Base-by-base conservation (phyloP, 1,140 invertebrate species). In the Amphibalanus amphitrite region DNA sequence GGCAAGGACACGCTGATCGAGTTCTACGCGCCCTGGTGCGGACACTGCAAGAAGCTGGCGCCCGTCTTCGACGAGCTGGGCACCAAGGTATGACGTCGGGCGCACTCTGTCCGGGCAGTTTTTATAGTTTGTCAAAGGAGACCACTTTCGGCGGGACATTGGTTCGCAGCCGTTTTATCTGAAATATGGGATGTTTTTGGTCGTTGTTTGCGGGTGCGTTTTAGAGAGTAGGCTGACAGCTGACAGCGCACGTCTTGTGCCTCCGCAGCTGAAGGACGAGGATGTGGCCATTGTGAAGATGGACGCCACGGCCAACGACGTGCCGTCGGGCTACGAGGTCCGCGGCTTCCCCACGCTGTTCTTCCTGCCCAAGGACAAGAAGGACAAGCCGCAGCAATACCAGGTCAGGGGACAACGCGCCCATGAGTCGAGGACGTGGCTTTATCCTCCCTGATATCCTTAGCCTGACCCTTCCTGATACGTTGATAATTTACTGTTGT, bases 11-110 rank as follows among this genome's bases (percentile, higher is more conserved):
- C 92, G 6, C 83, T 99, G 8, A 88, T 99, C 75, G 95, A 98
- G 81, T 98, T 98, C 82, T 98, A 98, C 82, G 95, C 95, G 40
- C 95, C 95, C 0, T 98, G 95, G 95, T 99, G 97, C 81, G 96
- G 96, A 74, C 97, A 99, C 78, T 99, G 97, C 83, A 97, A 97
- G 82, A 93, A 92, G 80, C 83, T 99, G 26, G 86, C 92, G 67
- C 97, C 97, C 29, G 85, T 93, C 69, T 98, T 86, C 81, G 94
- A 97, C 73, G 95, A 99, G 82, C 82, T 99, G 33, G 97, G 91
- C 69, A 88, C 90, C 73, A 95, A 95, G 84, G 87, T 90, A 79
- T 3, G 65, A 3, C 20, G 28, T 28, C 38, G 38, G 38, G 6
- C 38, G 38, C 38, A 17, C 38, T 38, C 6, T 6, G 38, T 38